Evolutionary conservation across 2,888 invertebrate species (phyloP), one percentile per base, ranked within the genome.

Genomic region (Eledona agricola): DNA sequence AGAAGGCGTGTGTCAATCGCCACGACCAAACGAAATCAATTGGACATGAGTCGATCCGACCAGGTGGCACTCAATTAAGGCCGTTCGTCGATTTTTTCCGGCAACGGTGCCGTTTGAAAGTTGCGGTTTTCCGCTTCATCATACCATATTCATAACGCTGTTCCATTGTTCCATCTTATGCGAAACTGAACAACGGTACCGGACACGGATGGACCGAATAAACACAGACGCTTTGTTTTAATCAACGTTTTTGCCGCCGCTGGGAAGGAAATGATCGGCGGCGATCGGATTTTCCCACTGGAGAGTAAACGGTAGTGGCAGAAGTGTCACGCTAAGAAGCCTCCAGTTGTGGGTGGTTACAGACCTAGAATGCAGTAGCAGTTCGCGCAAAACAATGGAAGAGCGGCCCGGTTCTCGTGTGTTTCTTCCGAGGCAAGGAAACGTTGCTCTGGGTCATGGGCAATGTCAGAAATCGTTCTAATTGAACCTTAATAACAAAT

Each of bases 41-140:
- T 34, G 23, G 34, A 9, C 17, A 32, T 25, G 32, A 45, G 25
- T 45, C 45, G n/a, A 25, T 7, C 11, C 47, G 35, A 19, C 22
- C 28, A 37, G 28, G 26, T 47, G 47, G 10, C 37, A 26, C 31
- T 25, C 17, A 16, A 34, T 25, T 34, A 29, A 17, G 29, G 26
- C 28, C 35, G 26, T 26, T 13, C 20, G 5, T 7, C 23, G 31
- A 32, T 15, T 45, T 45, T 32, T 32, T 45, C 42, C 19, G n/a
- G 17, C 12, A 32, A 3, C 6, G 15, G 15, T 38, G 10, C 28
- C 19, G 9, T 37, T 47, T 20, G 47, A 37, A 15, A 13, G 12
- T 13, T 50, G 49, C 40, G 49, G 49, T 50, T 50, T 50, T 50
- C 40, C 29, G 37, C 20, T 37, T 28, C 6, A 17, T 42, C 29